Evolutionary conservation across 2,113 vertebrate species (phyloP), one percentile per base, ranked within the genome.

Genomic region (Cebus imitator): DNA sequence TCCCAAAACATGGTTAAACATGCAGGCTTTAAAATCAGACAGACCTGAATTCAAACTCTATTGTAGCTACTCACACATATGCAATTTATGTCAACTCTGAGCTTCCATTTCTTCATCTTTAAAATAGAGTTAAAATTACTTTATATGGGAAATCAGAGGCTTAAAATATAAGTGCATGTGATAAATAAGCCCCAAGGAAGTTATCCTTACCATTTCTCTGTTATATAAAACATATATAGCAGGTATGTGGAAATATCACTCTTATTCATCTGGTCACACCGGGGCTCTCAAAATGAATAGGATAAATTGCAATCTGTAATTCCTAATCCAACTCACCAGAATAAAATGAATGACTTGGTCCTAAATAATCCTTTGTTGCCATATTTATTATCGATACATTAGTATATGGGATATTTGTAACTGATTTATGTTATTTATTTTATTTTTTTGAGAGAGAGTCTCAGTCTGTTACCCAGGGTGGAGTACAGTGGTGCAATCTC

Each of bases 331-430:
- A 57, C 18, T 89, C 45, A 9, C 20, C 32, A 84, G 9, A 27
- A 93, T 58, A 75, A 95, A 79, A 80, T 48, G 23, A 95, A 91
- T 50, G 23, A 37, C 8, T 35, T 21, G 0, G 6, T 83, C 45
- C 17, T 87, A 37, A 88, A 32, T 61, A 52, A 92, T 90, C 35
- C 90, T 96, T 87, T 94, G 76, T 78, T 11, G 96, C 8, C 61
- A 8, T 79, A 43, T 84, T 94, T 94, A 90, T 64, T 84, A 43
- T 61, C 58, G 30, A 7, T 73, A 16, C 61, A 35, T 43, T 88
- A 66, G 37, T 90, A 37, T 25, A 76, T 55, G 48, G 83, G 18
- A 70, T 85, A 7, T 80, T 79, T 91, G 27, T 35, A 94, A 45
- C 3, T 72, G 27, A 48, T 79, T 95, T 9, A 55, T 17, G 48